Percentiles rank a stretch among this genome's conserved stretches.
These are phyloP conservation scores for Epirrita christyi DNA, from an alignment of 2,888 invertebrate genomes.

Conservation along the genomic window DNA sequence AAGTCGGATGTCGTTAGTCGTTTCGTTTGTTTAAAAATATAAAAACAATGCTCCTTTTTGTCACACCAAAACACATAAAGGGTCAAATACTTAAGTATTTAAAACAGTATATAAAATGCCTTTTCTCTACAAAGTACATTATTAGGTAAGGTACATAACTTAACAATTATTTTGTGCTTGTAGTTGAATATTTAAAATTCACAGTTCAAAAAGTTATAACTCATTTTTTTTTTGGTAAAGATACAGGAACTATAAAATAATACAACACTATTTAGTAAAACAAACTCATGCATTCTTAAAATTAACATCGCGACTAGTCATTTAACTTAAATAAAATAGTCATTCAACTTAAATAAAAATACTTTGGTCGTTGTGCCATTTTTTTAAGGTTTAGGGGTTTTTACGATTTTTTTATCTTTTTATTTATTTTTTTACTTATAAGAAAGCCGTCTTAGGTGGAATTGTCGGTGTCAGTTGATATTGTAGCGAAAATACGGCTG, in stretches of 20 bases:
- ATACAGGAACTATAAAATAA: slow-evolving; percentile 50
- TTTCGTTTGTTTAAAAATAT: slow-evolving; percentile 64
- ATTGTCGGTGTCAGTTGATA: slow-evolving; percentile 81
- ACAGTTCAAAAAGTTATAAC: no score
- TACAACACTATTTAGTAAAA: slow-evolving; percentile 30
- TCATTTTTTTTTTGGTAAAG: slow-evolving; percentile 49
- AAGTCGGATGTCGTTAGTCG: slow-evolving; percentile 73
- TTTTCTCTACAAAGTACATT: no score
- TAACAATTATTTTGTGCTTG: no score
- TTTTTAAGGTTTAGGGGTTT: slow-evolving; percentile 75
- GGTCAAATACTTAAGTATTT: slow-evolving; percentile 14
- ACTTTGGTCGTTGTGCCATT: slow-evolving; percentile 85
- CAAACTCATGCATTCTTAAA: slow-evolving; percentile 41
- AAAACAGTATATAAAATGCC: not conserved
- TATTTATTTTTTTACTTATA: slow-evolving; percentile 51
- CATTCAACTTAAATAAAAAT: slow-evolving; percentile 68
- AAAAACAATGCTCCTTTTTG: slow-evolving; percentile 73
- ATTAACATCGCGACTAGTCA: slow-evolving; percentile 66
- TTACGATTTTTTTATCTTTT: slow-evolving; percentile 74
- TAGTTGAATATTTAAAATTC: not conserved
- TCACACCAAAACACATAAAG: slow-evolving; percentile 54
- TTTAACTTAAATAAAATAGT: slow-evolving; percentile 72
- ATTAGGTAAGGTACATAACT: no score
- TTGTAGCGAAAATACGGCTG: slow-evolving; percentile 46
- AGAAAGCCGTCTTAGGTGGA: slow-evolving; percentile 60